Percentiles rank a stretch among this genome's conserved stretches.
Evolutionary conservation across 2,888 invertebrate genomes (phyloP).

Genomic region (Athrips mouffetella): DNA sequence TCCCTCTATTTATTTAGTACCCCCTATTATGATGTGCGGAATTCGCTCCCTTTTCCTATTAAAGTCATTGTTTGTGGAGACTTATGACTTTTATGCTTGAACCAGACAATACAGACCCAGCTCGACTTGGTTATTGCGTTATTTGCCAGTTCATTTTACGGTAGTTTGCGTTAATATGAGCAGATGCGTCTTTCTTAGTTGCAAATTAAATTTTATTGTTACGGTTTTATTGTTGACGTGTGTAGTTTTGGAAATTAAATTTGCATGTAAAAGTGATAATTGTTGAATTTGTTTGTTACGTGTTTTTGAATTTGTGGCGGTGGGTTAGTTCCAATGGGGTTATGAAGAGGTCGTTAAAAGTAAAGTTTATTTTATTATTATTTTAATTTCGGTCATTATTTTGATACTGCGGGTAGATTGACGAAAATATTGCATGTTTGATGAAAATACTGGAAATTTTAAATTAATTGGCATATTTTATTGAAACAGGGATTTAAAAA

Average conservation of each 20-base stretch:
- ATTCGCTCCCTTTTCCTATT: slow-evolving; percentile 56
- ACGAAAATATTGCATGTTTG: too few relatives aligned
- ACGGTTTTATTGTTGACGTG: slow-evolving; percentile 35
- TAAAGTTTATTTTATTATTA: background rate
- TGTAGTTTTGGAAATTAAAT: slow-evolving; percentile 52
- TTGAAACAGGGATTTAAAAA: too few relatives aligned
- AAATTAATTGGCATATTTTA: too few relatives aligned
- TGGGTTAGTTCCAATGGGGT: background rate
- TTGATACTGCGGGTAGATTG: too few relatives aligned
- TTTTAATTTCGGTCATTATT: background rate
- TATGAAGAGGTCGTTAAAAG: background rate
- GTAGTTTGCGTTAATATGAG: slow-evolving; percentile 14
- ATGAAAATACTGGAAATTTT: too few relatives aligned
- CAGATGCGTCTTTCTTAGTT: slow-evolving; percentile 35
- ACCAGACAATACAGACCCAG: slow-evolving; percentile 43
- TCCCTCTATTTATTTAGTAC: slow-evolving; percentile 70
- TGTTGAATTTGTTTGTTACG: slow-evolving; percentile 45
- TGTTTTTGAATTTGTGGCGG: slow-evolving; percentile 6
- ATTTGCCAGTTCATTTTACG: slow-evolving; percentile 17
- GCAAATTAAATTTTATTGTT: slow-evolving; percentile 58
- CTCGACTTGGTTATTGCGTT: slow-evolving; percentile 27
- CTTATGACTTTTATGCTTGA: slow-evolving; percentile 55
- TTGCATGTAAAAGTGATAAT: slow-evolving; percentile 68
- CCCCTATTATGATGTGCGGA: slow-evolving; percentile 42
- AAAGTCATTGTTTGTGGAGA: slow-evolving; percentile 67